Base-by-base conservation (phyloP, 2,888 invertebrate genomes). In the Cerceris ruficornis region DNA sequence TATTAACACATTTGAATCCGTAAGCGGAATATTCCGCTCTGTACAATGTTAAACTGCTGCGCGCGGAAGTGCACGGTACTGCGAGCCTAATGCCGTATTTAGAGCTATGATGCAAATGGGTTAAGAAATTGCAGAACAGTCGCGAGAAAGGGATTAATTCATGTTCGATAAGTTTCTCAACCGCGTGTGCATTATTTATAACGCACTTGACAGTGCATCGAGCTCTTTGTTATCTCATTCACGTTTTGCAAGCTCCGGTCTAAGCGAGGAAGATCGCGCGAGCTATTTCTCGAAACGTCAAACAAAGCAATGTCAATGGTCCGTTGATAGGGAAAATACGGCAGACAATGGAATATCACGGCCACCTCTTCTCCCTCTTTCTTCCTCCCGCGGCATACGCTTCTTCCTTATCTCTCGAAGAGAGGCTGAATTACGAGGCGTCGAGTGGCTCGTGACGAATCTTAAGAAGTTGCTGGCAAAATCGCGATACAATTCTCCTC, bases 281-380 rank as follows among this genome's bases (percentile, higher is more conserved):
- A 7, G 62, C 39, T 61, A 70, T 77, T 69, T 62, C 43, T 28
- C 28, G 39, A 73, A 75, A 75, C 62, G 69, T n/a, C 75, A 71
- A 74, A 69, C 76, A 72, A 83, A 75, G 71, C 76, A 68, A 65
- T 75, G 79, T 62, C 75, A 75, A 75, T 81, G 73, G 57, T 69
- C 76, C 58, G 15, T 39, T 17, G 80, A 60, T 66, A 69, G 52
- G 60, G 58, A 57, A 39, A 55, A 15, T 39, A 54, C 67, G 41
- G 57, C 54, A 50, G 70, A 28, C 28, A 58, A 54, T 65, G 70
- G 69, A 77, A 77, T 71, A 77, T 77, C 70, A 62, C 62, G 13
- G 58, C 15, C 15, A 13, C 66, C 65, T 57, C 60, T 69, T 54
- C 49, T 39, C 50, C 4, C 28, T 28, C 28, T 28, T 4, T 28